phyloP scores from a whole-genome alignment of 2,113 vertebrate species.

The Gnathonemus echidnorhynchus region DNA sequence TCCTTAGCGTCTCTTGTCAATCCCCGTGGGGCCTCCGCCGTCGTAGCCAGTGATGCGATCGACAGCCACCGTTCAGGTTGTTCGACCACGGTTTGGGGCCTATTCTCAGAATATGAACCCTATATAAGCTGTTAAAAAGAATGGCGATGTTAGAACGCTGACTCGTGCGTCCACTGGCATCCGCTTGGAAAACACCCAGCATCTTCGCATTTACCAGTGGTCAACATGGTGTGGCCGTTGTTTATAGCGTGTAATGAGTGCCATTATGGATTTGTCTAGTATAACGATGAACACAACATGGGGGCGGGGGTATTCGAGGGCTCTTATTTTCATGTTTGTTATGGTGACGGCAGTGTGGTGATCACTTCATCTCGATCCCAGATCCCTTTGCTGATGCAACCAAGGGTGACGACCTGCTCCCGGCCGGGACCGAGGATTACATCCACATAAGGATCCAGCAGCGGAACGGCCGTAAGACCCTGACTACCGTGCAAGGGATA shows the following conservation, averaged over 20 bases:
- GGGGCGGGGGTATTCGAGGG: neutral
- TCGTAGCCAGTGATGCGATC: neutral
- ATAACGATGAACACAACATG: neutral
- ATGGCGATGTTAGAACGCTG: neutral
- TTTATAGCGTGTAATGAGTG: neutral
- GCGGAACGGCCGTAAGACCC: constrained; percentile 78
- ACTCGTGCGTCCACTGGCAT: neutral
- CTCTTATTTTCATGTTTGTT: neutral
- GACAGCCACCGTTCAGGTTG: neutral
- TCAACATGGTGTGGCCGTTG: neutral
- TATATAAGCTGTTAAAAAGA: neutral
- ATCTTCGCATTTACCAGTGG: neutral
- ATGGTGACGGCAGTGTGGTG: neutral
- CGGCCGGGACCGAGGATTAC: constrained; percentile 81
- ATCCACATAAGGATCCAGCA: constrained; percentile 89
- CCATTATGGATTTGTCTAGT: neutral
- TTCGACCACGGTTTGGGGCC: neutral
- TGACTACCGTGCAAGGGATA: constrained; percentile 81
- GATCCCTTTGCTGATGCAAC: constrained; percentile 93
- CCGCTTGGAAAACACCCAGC: neutral
- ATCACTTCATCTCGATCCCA: constrained; percentile 30
- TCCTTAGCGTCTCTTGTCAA: neutral
- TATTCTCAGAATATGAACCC: neutral
- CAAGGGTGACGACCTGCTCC: constrained; percentile 85
- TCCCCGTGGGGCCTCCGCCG: neutral